Conservation (phyloP, 2,797 vertebrate species). For the Lepilemur septentrionalis region DNA sequence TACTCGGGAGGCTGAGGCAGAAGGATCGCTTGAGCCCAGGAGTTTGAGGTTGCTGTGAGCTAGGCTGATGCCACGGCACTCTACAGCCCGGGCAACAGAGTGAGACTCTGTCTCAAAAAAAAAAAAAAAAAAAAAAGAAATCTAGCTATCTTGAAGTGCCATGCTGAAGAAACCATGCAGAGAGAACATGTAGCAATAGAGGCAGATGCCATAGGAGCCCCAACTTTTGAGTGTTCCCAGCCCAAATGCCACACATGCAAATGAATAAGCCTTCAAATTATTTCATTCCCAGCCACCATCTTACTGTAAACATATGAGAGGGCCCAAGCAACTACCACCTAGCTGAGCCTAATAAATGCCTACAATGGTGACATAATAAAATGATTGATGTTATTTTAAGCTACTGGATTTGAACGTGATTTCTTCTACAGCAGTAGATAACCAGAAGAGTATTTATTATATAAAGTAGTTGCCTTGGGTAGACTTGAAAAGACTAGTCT, state of each 20-base stretch:
- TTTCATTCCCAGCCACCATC: neutral
- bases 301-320: neutral
- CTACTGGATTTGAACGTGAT: conserved; percentile 15
- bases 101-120: too few species aligned
- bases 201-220: neutral
- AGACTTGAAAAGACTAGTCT: neutral
- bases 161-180: neutral
- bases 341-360: neutral
- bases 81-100: too few species aligned
- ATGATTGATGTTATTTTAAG: conserved; percentile 23
- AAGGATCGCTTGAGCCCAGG: too few species aligned
- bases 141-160: neutral
- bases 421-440: conserved; percentile 25
- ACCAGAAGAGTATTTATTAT: conserved; percentile 14
- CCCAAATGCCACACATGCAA: neutral
- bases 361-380: neutral
- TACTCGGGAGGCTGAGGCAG: too few species aligned
- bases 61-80: too few species aligned
- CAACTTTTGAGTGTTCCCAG: neutral
- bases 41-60: too few species aligned
- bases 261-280: conserved; percentile 19
- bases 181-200: neutral
- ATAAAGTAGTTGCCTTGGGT: conserved; percentile 18
- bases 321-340: conserved; percentile 4
- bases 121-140: too few species aligned